Base-by-base conservation (phyloP, 2,888 invertebrate species). In the Theodoxus fluviatilis region DNA sequence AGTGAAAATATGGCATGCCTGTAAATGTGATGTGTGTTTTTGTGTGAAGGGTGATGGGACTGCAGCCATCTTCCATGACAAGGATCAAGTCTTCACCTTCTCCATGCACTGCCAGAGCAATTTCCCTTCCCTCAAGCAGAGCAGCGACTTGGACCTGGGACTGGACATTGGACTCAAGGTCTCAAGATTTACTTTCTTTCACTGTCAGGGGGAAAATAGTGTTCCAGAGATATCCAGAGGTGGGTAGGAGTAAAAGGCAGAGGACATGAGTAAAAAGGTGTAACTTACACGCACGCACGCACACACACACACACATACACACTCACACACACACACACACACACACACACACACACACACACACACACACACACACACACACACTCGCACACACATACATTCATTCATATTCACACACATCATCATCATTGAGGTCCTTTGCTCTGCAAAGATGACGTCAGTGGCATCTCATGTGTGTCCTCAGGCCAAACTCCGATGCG, bases 21-120 rank as follows among this genome's bases (percentile, higher is more conserved):
- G 12, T 28, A 18, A 25, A 31, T 38, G 2, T 9, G 43, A 69
- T 49, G 31, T 12, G 1, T 37, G 4, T 64, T 59, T 28, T 72
- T 69, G 70, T 40, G 73, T 66, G 7, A 63, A 84, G 83, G 85
- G 85, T 22, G 84, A 85, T 78, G 85, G 85, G 4, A 84, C 84
- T 40, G 83, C 85, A 12, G 73, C 67, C 57, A 84, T 83, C 18
- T 83, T 84, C 64, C 68, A 76, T 59, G 71, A 81, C 47, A 70
- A 77, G 40, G 74, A 75, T 6, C 43, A 71, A 47, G 80, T 84
- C 2, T 85, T 82, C 68, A 85, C 85, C 2, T 80, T 84, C 68
- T 84, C 84, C 40, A 79, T 85, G 78, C 85, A 85, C 68, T 80
- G 81, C 71, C 75, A 79, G 66, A 78, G 78, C 18, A 85, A 85